phyloP scores from a whole-genome alignment of 1,140 invertebrate species.

The Spodoptera frugiperda region DNA sequence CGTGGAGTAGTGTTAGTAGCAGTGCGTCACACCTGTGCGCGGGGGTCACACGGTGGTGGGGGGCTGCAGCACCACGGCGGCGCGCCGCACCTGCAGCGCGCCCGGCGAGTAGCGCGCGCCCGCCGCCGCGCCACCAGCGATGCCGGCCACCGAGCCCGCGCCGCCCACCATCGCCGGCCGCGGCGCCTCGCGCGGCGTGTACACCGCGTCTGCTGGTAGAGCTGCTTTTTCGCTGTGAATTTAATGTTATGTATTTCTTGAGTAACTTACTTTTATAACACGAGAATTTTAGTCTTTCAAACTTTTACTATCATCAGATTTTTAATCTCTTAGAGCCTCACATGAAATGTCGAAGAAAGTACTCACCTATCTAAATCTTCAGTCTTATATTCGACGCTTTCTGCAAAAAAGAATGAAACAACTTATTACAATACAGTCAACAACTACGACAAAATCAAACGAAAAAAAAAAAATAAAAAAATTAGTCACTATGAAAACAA shows the following conservation, averaged over 20 bases:
- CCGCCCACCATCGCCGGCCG: slow-evolving; percentile 35
- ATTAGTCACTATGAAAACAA: no score
- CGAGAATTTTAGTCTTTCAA: no score
- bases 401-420: slow-evolving; percentile 64
- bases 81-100: slow-evolving; percentile 92
- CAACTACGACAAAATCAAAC: no score
- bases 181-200: slow-evolving; percentile 79
- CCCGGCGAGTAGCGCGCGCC: slow-evolving; percentile 86
- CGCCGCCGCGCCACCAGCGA: neutral
- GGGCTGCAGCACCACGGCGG: slow-evolving; percentile 92
- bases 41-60: slow-evolving; percentile 91
- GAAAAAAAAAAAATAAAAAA: no score
- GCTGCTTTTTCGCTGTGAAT: slow-evolving; percentile 87
- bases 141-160: slow-evolving; percentile 39
- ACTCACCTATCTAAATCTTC: slow-evolving; percentile 81
- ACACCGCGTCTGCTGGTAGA: slow-evolving; percentile 87
- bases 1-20: slow-evolving; percentile 50
- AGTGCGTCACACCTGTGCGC: slow-evolving; percentile 76
- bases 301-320: no score
- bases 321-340: no score
- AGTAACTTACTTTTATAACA: neutral
- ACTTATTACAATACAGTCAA: neutral
- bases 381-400: slow-evolving; percentile 83
- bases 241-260: neutral
- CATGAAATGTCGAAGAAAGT: neutral